Evolutionary conservation across 1,140 invertebrate species (phyloP), one percentile per base, ranked within the genome.

Genomic region (Pogonognathellus flavescens): DNA sequence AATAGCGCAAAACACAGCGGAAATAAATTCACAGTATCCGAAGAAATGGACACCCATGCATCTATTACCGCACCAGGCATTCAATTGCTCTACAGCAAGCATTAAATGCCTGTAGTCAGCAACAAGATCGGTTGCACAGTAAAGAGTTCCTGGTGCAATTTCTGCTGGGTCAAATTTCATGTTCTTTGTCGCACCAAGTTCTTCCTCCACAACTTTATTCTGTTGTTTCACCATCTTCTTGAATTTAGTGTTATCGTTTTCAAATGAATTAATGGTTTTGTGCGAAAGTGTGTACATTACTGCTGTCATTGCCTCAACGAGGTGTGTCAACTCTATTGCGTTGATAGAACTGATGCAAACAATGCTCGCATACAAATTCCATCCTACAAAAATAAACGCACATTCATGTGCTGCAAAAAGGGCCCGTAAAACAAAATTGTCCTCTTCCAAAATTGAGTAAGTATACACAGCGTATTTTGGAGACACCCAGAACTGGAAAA

Each of bases 401-500:
- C 55, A 82, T 62, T 82, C 81, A 62, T 82, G 81, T 8, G 53
- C 31, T 62, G 81, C 81, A 50, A 82, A 82, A 49, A 82, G 10
- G 10, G 81, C 81, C 18, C 59, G 11, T n/a, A 82, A 16, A 18
- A 25, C 60, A 18, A 62, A 10, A 62, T 82, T 62, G 14, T 82
- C 81, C 1, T 3, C 8, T 60, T 59, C 55, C 1, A 82, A 60
- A 2, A 57, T 25, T 0, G 81, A 59, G 25, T 82, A 82, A 16
- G 81, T 82, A 55, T 82, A 60, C 55, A 82, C n/a, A 18, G 81
- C 57, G 20, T 82, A 82, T 16, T 82, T 82, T 2, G 81, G 81
- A 8, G 55, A 20, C 1, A 11, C 81, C 22, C 22, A 60, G 41
- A 82, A 82, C 60, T 82, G 81, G 10, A 60, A 82, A 20, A 82